These are phyloP conservation scores for Dipus sagitta DNA, from an alignment of 2,797 vertebrate genomes.

Conservation along the genomic window DNA sequence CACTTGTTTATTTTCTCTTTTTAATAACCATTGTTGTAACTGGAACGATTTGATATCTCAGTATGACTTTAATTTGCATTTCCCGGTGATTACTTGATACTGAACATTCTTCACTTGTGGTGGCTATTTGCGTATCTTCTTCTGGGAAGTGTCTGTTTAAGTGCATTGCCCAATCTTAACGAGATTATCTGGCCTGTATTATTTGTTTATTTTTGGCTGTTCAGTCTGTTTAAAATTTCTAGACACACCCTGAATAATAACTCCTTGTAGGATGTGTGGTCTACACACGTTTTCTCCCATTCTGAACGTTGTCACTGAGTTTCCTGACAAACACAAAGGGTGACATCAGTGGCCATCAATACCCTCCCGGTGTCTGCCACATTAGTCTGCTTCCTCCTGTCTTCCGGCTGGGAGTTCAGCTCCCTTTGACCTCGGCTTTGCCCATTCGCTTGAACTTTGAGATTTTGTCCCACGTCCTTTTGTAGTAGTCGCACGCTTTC, in stretches of 20 bases:
- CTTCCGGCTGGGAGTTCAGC: background rate
- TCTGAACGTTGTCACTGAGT: background rate
- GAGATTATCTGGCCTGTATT: background rate
- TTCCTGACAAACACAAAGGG: constrained; percentile 67
- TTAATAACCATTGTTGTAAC: background rate
- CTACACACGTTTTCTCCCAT: background rate
- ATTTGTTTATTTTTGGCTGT: background rate
- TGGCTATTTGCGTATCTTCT: background rate
- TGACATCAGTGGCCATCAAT: background rate
- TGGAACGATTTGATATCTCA: background rate
- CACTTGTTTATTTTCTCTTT: background rate
- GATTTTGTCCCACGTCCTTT: background rate
- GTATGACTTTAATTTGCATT: background rate
- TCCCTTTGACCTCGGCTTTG: background rate
- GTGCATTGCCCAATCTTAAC: background rate
- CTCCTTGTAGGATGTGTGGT: too few relatives aligned
- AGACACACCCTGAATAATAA: background rate
- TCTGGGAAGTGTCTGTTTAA: background rate
- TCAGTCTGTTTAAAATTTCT: background rate
- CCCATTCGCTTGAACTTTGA: constrained; percentile 21
- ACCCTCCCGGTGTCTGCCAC: constrained; percentile 59
- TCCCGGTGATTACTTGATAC: background rate
- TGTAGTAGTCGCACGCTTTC: background rate
- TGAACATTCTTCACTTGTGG: background rate
- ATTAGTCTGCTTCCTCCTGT: constrained; percentile 47